Conservation (phyloP, 2,113 vertebrate genomes). For the Percina caprodes region DNA sequence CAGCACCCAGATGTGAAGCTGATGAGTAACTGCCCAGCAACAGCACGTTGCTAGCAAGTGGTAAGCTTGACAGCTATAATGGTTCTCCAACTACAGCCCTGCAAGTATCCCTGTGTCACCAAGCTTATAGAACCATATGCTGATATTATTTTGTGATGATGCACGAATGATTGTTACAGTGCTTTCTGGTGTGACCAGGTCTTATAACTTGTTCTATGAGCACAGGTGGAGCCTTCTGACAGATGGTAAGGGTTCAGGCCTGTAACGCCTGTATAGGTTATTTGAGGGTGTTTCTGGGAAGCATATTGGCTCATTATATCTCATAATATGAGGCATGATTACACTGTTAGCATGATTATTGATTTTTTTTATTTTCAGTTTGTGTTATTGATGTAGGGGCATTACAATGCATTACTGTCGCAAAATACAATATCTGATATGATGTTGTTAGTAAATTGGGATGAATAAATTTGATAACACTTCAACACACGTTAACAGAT, state of each 20-base stretch:
- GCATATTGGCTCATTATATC: neutral
- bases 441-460: neutral
- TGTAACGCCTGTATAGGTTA: neutral
- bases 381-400: neutral
- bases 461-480: neutral
- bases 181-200: neutral
- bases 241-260: neutral
- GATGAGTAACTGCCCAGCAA: neutral
- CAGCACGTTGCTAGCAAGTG: neutral
- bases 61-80: neutral
- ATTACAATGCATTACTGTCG: neutral
- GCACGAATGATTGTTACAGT: neutral
- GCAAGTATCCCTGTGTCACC: neutral
- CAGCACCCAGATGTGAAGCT: too few species aligned
- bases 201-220: neutral
- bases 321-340: neutral
- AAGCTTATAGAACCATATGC: neutral
- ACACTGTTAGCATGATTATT: conserved; percentile 10
- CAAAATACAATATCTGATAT: neutral
- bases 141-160: neutral
- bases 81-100: neutral
- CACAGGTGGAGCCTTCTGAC: neutral
- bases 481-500: neutral
- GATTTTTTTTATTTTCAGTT: conserved; percentile 18
- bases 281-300: neutral